Base-by-base conservation (phyloP, 2,113 vertebrate genomes). In the Ophthalmolycus amberensis region DNA sequence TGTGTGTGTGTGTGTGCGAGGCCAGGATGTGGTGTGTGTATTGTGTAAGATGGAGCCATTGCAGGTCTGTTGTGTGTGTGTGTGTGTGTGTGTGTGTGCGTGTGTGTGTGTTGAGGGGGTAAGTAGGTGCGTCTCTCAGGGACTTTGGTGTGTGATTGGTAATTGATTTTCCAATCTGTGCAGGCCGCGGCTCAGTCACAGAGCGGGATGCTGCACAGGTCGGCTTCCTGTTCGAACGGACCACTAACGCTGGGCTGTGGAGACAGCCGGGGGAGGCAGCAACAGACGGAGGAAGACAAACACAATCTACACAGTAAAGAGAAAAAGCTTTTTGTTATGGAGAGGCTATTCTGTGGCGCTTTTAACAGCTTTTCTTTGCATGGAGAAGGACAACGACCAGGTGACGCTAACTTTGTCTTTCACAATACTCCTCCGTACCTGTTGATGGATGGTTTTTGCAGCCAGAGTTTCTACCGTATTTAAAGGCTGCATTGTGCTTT, bases 101-200 rank as follows among this genome's bases (percentile, higher is more conserved):
- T 46, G 44, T 48, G 44, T 50, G 48, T 50, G 48, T 50, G 48
- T 50, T 22, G 18, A 18, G 44, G 16, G 73, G 25, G 37, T 11
- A 27, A 9, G 63, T 58, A 7, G 58, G 85, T 74, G 77, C 75
- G 50, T 73, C 25, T 74, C 67, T 87, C 63, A 65, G 62, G 64
- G 83, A 78, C 75, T 65, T 75, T 40, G 20, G 38, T 52, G 81
- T 82, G 78, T 75, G 84, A 89, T 88, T 91, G 83, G 69, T 88
- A 80, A 89, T 90, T 89, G 83, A 90, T 88, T 86, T 90, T 91
- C 85, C 87, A 82, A 86, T 90, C 76, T 88, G 81, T 80, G 79
- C 77, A 73, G 70, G 80, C 77, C 75, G 27, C 48, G 15, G 82
- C 88, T 79, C 22, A 34, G 86, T 86, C 83, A 86, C 83, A 85